phyloP scores from a whole-genome alignment of 2,888 invertebrate genomes.

The Morpho helenor region DNA sequence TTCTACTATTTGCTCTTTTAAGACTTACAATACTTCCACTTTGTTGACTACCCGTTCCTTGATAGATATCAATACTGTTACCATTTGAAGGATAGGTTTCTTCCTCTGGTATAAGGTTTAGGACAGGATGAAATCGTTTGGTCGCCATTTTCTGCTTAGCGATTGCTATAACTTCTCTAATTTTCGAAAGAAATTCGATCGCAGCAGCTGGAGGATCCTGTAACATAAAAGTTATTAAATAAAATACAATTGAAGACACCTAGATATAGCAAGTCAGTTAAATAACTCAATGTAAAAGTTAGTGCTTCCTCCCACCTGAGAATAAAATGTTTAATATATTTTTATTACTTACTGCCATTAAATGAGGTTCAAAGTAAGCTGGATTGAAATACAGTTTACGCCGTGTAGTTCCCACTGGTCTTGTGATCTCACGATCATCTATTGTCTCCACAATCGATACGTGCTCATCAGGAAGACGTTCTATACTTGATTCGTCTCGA shows the following conservation, averaged over 20 bases:
- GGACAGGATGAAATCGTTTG: conserved; percentile 88
- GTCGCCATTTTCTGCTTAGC: conserved; percentile 93
- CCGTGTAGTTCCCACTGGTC: conserved; percentile 84
- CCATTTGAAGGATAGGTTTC: conserved; percentile 74
- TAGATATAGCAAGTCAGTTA: too few relatives aligned
- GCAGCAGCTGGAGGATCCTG: conserved; percentile 94
- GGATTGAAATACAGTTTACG: conserved; percentile 93
- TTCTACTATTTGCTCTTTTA: conserved; percentile 81
- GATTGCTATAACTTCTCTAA: conserved; percentile 93
- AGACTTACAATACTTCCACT: conserved; percentile 78
- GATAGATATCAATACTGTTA: conserved; percentile 68
- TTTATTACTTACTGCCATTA: conserved; percentile 83
- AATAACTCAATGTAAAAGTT: too few relatives aligned
- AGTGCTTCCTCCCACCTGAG: too few relatives aligned
- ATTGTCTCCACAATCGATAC: conserved; percentile 91
- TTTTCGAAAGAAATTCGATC: conserved; percentile 91
- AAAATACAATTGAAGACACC: too few relatives aligned
- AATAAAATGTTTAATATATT: too few relatives aligned
- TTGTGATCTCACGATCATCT: conserved; percentile 84
- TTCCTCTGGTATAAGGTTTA: conserved; percentile 91
- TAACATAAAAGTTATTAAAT: neutral
- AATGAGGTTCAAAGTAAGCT: conserved; percentile 93
- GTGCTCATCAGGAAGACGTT: conserved; percentile 90
- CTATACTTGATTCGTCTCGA: conserved; percentile 80
- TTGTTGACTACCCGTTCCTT: conserved; percentile 71